These are phyloP conservation scores for Ceratoteleas bidentatus DNA, from an alignment of 1,140 invertebrate genomes.

Conservation along the genomic window DNA sequence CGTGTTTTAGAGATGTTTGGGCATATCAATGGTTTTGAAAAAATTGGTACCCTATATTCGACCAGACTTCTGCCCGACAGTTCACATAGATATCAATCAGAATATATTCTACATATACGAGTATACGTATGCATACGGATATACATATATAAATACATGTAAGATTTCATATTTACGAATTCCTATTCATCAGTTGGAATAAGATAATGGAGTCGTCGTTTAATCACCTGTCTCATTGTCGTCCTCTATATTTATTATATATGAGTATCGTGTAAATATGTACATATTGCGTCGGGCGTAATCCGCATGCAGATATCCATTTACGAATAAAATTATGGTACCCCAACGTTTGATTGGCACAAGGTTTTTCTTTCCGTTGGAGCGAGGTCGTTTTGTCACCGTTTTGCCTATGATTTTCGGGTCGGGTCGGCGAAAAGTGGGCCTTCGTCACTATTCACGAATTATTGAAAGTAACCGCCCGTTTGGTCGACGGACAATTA, in stretches of 20 bases:
- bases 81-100: too few species aligned
- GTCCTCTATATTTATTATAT: conserved; percentile 61
- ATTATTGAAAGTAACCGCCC: too few species aligned
- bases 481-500: too few species aligned
- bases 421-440: too few species aligned
- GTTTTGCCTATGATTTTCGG: too few species aligned
- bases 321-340: conserved; percentile 59
- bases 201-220: conserved; percentile 60
- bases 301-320: conserved; percentile 42
- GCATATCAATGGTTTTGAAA: too few species aligned
- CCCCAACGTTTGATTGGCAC: conserved; percentile 30
- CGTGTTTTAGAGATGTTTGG: too few species aligned
- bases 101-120: too few species aligned
- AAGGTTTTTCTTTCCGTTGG: background rate
- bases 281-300: conserved; percentile 53
- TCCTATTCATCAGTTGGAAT: conserved; percentile 61
- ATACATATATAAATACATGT: conserved; percentile 49
- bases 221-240: conserved; percentile 64
- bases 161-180: conserved; percentile 59
- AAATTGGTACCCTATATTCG: too few species aligned
- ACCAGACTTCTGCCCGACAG: too few species aligned
- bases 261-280: conserved; percentile 62
- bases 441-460: too few species aligned
- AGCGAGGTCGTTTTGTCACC: too few species aligned
- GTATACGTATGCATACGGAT: background rate